Percentiles rank a stretch among this genome's conserved stretches.
phyloP scores from a whole-genome alignment of 1,140 invertebrate genomes.

The Drosophila saltans region DNA sequence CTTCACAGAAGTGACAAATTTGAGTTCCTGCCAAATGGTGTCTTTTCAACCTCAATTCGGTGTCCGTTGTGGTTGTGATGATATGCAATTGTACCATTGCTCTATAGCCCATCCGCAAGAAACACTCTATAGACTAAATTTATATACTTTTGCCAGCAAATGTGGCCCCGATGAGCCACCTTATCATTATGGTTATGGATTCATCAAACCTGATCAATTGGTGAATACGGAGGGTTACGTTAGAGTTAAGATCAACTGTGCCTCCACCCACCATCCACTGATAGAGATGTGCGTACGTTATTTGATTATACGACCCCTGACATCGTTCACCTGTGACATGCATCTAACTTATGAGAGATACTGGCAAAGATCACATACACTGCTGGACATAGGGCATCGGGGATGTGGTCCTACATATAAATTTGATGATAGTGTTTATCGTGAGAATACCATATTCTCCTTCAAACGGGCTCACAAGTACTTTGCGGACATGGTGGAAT shows the following conservation, averaged over 20 bases:
- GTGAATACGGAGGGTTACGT: constrained; percentile 43
- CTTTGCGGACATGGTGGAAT: constrained; percentile 66
- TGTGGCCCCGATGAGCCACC: constrained; percentile 46
- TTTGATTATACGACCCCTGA: constrained; percentile 46
- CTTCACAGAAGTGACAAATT: constrained; percentile 46
- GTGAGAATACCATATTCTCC: constrained; percentile 64
- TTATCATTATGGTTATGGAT: constrained; percentile 66
- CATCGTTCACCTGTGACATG: constrained; percentile 26
- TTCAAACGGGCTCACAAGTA: constrained; percentile 33
- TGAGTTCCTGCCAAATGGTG: constrained; percentile 36
- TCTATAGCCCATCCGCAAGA: constrained; percentile 26
- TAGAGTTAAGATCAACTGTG: constrained; percentile 50
- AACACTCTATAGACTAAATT: constrained; percentile 53
- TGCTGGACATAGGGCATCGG: constrained; percentile 56
- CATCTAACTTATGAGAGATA: constrained; percentile 34
- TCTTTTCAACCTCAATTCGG: constrained; percentile 51
- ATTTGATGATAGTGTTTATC: constrained; percentile 9
- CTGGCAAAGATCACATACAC: constrained; percentile 29
- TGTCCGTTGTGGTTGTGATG: constrained; percentile 44
- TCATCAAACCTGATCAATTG: constrained; percentile 39
- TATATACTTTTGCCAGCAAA: constrained; percentile 57
- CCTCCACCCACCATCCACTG: constrained; percentile 64
- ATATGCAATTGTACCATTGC: constrained; percentile 60
- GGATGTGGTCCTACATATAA: constrained; percentile 54
- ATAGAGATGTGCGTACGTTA: constrained; percentile 54